These are phyloP conservation scores for Zaprionus africanus DNA, from an alignment of 1,140 invertebrate genomes.

Conservation along the genomic window DNA sequence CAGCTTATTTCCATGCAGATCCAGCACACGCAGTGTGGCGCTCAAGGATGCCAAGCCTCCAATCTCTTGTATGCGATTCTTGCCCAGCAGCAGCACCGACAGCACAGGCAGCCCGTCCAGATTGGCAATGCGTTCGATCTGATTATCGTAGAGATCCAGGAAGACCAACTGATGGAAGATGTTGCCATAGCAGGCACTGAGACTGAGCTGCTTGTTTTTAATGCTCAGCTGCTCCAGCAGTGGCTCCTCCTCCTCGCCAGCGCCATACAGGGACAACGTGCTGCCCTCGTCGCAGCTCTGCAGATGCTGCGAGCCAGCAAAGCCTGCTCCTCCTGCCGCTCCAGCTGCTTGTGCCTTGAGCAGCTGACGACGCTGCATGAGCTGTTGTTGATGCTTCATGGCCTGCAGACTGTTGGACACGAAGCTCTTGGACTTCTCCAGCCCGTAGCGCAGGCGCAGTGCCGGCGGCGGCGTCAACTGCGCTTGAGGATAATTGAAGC, in stretches of 20 bases:
- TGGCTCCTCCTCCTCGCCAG: constrained; percentile 62
- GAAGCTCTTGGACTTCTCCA: constrained; percentile 82
- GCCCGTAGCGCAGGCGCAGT: constrained; percentile 60
- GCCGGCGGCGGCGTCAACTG: constrained; percentile 54
- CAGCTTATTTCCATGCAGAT: constrained; percentile 96
- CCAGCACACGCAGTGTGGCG: constrained; percentile 87
- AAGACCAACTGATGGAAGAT: constrained; percentile 93
- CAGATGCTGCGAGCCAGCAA: constrained; percentile 39
- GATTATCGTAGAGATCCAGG: constrained; percentile 97
- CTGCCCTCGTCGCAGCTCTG: constrained; percentile 66
- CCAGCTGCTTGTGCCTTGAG: constrained; percentile 50
- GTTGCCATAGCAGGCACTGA: constrained; percentile 75
- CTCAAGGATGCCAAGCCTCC: constrained; percentile 64
- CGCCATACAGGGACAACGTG: constrained; percentile 48
- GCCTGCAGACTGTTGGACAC: constrained; percentile 71
- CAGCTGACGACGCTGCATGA: constrained; percentile 57
- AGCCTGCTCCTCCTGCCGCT: neutral
- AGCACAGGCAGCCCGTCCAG: constrained; percentile 91
- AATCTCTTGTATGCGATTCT: constrained; percentile 90
- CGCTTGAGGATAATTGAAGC: constrained; percentile 85
- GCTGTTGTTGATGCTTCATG: constrained; percentile 74
- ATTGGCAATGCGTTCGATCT: constrained; percentile 93
- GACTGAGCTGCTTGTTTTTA: constrained; percentile 76
- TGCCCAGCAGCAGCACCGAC: constrained; percentile 94
- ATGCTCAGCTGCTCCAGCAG: constrained; percentile 66